These are phyloP conservation scores for Sphecodes monilicornis DNA, from an alignment of 2,888 invertebrate genomes.

Conservation along the genomic window DNA sequence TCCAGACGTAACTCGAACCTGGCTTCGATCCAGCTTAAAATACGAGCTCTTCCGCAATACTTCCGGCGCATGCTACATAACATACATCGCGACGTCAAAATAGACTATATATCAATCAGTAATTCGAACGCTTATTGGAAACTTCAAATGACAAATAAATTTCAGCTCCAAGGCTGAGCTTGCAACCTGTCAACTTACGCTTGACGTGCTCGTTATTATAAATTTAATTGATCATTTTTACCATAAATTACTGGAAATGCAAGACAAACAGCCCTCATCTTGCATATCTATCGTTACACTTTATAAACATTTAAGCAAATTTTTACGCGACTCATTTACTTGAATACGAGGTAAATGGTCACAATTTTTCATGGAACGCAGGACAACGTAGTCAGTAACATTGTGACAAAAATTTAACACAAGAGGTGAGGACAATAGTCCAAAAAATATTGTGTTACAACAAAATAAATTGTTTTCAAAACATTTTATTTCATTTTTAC, in stretches of 20 bases:
- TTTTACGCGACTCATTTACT: too few species aligned
- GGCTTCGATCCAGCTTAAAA: slow-evolving; percentile 27
- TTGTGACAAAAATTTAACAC: too few species aligned
- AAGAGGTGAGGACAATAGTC: too few species aligned
- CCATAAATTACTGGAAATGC: not conserved
- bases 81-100: slow-evolving; percentile 16
- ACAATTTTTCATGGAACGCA: too few species aligned
- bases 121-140: not conserved
- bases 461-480: too few species aligned
- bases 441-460: too few species aligned
- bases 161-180: not conserved
- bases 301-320: too few species aligned
- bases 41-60: slow-evolving; percentile 35
- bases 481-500: too few species aligned
- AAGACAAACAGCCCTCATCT: not conserved
- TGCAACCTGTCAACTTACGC: not conserved
- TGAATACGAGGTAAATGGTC: too few species aligned
- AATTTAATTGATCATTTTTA: not conserved
- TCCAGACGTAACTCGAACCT: slow-evolving; percentile 19
- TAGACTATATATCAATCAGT: slow-evolving; percentile 16
- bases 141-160: not conserved
- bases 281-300: too few species aligned
- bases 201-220: not conserved
- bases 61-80: slow-evolving; percentile 14
- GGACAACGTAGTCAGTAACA: too few species aligned